Base-by-base conservation (phyloP, 2,113 vertebrate species). In the Junco hyemalis region DNA sequence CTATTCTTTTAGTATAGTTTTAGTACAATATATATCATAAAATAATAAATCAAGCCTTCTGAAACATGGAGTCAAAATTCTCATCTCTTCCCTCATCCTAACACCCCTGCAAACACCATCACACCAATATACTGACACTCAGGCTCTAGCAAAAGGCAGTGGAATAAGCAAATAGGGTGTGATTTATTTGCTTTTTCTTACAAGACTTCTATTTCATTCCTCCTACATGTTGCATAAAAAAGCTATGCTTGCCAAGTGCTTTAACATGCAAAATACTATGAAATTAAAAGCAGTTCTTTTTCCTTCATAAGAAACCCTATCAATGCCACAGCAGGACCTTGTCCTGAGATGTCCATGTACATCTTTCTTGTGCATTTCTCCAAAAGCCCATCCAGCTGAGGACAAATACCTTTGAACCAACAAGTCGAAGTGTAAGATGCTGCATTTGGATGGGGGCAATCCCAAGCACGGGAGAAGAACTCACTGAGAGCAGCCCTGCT, bases 301-400 rank as follows among this genome's bases (percentile, higher is more conserved):
- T 25, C 29, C 35, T 11, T 14, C 9, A 8, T 5, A 33, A 47
- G 44, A 78, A 74, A 11, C 6, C 6, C 31, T 25, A 2, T 22
- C 72, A 38, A 53, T 53, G 60, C 15, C 47, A 44, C 35, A 19
- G 5, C 23, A 45, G 44, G 29, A 12, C 48, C 31, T 21, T 12
- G 3, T n/a, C 59, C 36, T 11, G 29, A 18, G 14, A 20, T 7
- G 11, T 17, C 40, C 6, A 2, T 6, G 16, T 4, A 3, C 14
- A 4, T 8, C 6, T 16, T 51, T 12, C 35, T 19, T 7, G 6
- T 2, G 36, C 10, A 1, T 28, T 25, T 40, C 54, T 47, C 28
- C 45, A 22, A 17, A 63, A 19, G 38, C 28, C 20, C 31, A 26
- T 4, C 33, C 54, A 23, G 20, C 44, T 15, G 36, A 53, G 20